Base-by-base conservation (phyloP, 2,113 vertebrate species). In the Salvator merianae region DNA sequence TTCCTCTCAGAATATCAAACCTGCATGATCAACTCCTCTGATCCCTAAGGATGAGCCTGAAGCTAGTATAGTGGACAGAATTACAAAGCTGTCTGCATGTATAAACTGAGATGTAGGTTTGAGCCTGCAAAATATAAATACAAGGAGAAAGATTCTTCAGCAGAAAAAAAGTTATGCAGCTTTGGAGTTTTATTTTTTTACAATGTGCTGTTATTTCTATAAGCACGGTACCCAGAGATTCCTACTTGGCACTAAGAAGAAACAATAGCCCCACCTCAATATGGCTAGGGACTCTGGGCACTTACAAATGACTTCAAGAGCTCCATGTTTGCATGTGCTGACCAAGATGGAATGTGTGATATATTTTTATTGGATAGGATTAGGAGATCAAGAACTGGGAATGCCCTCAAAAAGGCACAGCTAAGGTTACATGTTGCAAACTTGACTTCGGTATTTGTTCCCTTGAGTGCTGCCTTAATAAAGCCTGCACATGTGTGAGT, bases 401-500 rank as follows among this genome's bases (percentile, higher is more conserved):
- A 79, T 32, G 36, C 77, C 69, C 71, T 84, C 83, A 62, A 72
- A 84, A 79, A 84, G 69, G 83, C 83, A 79, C 66, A 47, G 68
- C 83, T 84, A 72, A 84, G 30, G 76, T 84, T 84, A 84, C 83
- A 63, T 84, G 83, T 84, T 79, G 76, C 83, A 84, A 84, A 79
- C 68, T 79, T 78, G 66, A 84, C 83, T 84, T 47, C 36, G 76
- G 76, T 72, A 84, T 78, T 84, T 12, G 30, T 55, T 84, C 83
- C 83, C 83, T 71, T 72, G 83, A 63, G 83, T 79, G 76, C 83
- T 79, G 71, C 83, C 76, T 84, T 79, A 79, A 84, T 72, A 84
- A 84, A 72, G 83, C 13, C 34, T 84, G 53, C 34, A 28, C 40
- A 36, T 47, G 30, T 76, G 82, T 55, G 63, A 5, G 65, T 34